Evolutionary conservation across 2,888 invertebrate genomes (phyloP), one percentile per base, ranked within the genome.

Genomic region (Galeruca laticollis): DNA sequence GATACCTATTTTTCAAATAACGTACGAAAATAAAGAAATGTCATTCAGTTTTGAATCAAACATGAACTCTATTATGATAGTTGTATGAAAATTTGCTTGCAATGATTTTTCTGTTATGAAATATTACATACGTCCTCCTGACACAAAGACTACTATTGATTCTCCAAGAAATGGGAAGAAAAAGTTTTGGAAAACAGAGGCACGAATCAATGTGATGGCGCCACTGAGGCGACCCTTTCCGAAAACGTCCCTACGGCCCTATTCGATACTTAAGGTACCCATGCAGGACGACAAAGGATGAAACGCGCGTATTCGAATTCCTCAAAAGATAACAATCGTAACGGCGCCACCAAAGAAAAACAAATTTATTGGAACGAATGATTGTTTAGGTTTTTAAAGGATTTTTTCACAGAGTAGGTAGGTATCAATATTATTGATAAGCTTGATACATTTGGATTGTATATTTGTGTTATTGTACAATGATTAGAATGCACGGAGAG

Each of bases 151-250:
- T 47, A 49, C 57, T 57, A 65, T 65, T 21, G 65, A 65, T 65
- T 65, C 31, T 49, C 47, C 18, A 40, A 49, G 20, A 63, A 63
- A 51, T 59, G 59, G 59, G 60, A 47, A 60, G 60, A 65, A 65
- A 40, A 65, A 65, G 47, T 65, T 59, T 56, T 37, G 63, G 66
- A 66, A 70, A 70, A 68, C 60, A 62, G 62, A 62, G 60, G 59
- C 70, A 63, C 68, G 77, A 79, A 79, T 80, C 80, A 80, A 80
- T 80, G 79, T 78, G 69, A 76, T 73, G 81, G 81, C 80, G 80
- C 78, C 81, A 77, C 71, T 37, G 76, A 70, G 80, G 75, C 80
- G 80, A 77, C 66, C 40, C 59, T 69, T 61, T 60, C 65, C 37
- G 21, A 56, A 69, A 65, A 65, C 54, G 35, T 66, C 66, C 60